These are phyloP conservation scores for Sitophilus oryzae DNA, from an alignment of 1,140 invertebrate genomes.

Conservation along the genomic window DNA sequence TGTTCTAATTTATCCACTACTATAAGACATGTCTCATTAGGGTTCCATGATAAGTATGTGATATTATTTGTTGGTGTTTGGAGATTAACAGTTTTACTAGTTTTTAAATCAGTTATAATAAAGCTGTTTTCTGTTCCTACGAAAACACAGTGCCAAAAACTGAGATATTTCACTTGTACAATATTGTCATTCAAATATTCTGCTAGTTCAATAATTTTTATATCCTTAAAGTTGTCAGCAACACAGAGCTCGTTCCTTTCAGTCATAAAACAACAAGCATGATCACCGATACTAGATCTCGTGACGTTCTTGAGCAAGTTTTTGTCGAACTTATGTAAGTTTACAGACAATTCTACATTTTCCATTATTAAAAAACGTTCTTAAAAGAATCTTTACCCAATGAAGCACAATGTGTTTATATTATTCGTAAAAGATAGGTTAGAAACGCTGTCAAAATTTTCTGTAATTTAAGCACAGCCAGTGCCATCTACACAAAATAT, in stretches of 20 bases:
- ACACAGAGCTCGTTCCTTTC: not conserved
- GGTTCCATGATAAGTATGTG: slow-evolving; percentile 17
- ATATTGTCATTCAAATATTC: not conserved
- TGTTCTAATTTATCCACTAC: slow-evolving; percentile 5
- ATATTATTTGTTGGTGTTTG: slow-evolving; percentile 4
- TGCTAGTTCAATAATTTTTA: not conserved
- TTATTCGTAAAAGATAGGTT: too few relatives aligned
- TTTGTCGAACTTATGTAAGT: not conserved
- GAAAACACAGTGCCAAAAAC: not conserved
- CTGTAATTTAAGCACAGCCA: too few relatives aligned
- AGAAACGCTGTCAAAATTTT: too few relatives aligned
- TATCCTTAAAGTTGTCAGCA: not conserved
- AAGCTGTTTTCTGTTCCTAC: not conserved
- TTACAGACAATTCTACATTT: not conserved
- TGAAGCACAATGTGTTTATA: too few relatives aligned
- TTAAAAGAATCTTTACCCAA: too few relatives aligned
- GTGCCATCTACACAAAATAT: too few relatives aligned
- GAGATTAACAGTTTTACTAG: not conserved
- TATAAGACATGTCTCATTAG: slow-evolving; percentile 16
- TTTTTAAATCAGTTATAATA: slow-evolving; percentile 1
- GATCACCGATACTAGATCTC: not conserved
- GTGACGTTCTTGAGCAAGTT: not conserved
- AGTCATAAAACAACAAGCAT: slow-evolving; percentile 9
- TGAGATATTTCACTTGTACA: not conserved
- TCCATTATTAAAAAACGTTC: not conserved